phyloP scores from a whole-genome alignment of 2,797 vertebrate species.

The Chaenodraco wilsoni region DNA sequence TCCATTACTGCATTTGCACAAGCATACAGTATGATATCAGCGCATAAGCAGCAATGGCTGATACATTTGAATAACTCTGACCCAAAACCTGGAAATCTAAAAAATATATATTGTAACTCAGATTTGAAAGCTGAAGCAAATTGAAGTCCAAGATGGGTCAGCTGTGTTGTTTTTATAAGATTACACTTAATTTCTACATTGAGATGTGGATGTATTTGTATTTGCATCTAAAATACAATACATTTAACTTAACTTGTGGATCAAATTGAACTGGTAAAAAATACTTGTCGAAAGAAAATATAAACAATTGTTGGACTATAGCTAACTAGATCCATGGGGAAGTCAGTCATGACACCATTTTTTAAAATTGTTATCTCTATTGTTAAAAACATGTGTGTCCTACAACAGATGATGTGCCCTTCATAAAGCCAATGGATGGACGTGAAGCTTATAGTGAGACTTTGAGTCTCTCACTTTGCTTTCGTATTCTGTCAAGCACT shows the following conservation, averaged over 20 bases:
- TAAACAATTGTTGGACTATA: not conserved
- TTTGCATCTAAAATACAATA: not conserved
- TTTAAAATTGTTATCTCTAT: not conserved
- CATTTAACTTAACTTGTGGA: not conserved
- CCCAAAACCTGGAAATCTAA: not conserved
- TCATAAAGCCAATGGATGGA: not conserved
- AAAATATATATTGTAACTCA: not conserved
- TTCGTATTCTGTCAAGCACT: conserved; percentile 15
- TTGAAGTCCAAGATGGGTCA: not conserved
- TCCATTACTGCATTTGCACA: not conserved
- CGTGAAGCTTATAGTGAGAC: not conserved
- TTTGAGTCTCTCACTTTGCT: conserved; percentile 13
- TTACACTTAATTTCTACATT: not conserved
- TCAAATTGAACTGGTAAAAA: no score
- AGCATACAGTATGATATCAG: not conserved
- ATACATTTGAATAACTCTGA: not conserved
- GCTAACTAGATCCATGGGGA: not conserved
- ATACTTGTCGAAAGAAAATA: not conserved
- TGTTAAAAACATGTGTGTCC: not conserved
- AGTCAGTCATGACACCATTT: not conserved
- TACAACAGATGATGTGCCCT: not conserved
- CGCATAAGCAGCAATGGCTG: not conserved
- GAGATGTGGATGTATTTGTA: not conserved
- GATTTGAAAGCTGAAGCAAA: not conserved
- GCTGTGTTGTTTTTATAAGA: not conserved